Base-by-base conservation (phyloP, 2,113 vertebrate genomes). In the Piaya cayana region DNA sequence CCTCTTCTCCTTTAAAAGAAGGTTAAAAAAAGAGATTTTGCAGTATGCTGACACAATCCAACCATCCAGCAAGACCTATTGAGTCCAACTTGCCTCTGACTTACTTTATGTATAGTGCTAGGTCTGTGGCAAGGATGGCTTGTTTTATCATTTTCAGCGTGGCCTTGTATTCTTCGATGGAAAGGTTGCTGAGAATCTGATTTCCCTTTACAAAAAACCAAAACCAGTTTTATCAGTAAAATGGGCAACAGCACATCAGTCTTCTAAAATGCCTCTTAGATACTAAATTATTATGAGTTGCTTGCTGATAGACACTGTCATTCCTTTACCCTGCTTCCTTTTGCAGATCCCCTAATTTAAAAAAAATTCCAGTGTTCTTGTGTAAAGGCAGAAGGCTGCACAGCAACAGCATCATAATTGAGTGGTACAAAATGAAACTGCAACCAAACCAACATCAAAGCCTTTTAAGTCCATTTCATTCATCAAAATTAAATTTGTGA, bases 71-170 rank as follows among this genome's bases (percentile, higher is more conserved):
- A 79, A 52, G 15, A 49, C 49, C 36, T 45, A 7, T 42, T 60
- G 42, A 62, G 59, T 14, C 32, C 59, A 82, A 52, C 20, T 13
- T 37, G 21, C 70, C 58, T 80, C 36, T 94, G 81, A 99, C 99
- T 97, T 98, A 99, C 99, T 99, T 99, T 96, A 99, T 99, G 93
- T 99, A 99, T 39, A 99, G 97, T 27, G 99, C 99, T 36, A 99
- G 97, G 96, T 99, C 99, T 25, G 99, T 99, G 88, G 99, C 99
- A 96, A 99, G 98, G 97, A 99, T 99, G 72, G 99, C 99, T 94
- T 98, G 98, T 97, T 99, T 99, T 90, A 99, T 99, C 98, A 99
- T 99, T 98, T 98, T 99, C 98, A 99, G 86, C 11, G 99, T 98
- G 92, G 98, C 86, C 97, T 99, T 99, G 96, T 99, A 99, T 95